Base-by-base conservation (phyloP, 2,797 vertebrate species). In the Meriones psammophilus region DNA sequence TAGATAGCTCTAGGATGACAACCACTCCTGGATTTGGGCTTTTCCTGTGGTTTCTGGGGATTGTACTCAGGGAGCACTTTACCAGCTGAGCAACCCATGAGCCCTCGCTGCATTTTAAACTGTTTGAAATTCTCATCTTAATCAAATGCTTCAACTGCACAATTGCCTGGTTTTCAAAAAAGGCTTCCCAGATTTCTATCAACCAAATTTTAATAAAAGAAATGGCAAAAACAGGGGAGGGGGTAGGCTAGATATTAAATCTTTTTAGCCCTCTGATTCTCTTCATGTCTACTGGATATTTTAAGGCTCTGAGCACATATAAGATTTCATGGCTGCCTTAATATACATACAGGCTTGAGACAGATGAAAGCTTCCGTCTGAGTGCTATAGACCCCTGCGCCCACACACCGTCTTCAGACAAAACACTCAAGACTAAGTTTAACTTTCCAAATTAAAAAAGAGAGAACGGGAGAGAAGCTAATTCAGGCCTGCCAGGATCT, bases 341-440 rank as follows among this genome's bases (percentile, higher is more conserved):
- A 97, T 96, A 97, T 97, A 97, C 92, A 96, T 95, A 92, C 97
- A 93, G 90, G 93, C 96, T 97, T 94, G 93, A 97, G 96, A 94
- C 94, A 97, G 97, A 97, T 94, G 97, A 97, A 89, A 96, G 93
- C 95, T 96, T 96, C 97, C 96, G 96, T 97, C 97, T 97, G 97
- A 98, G 95, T 97, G 96, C 92, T 96, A 97, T 96, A 95, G 97
- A 96, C 96, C 97, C 92, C 96, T 88, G 95, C 95, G 95, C 97
- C 97, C 96, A 97, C 97, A 96, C 90, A 64, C 91, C 89, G 93
- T 68, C 71, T 93, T 96, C 97, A 97, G 97, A 97, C 97, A 97
- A 98, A 97, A 98, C 97, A 98, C 97, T 97, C 90, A 83, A 93
- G 96, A 97, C 97, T 97, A 98, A 97, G 97, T 98, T 98, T 97